Conservation (phyloP, 2,797 vertebrate genomes). For the Pteropus rufus region DNA sequence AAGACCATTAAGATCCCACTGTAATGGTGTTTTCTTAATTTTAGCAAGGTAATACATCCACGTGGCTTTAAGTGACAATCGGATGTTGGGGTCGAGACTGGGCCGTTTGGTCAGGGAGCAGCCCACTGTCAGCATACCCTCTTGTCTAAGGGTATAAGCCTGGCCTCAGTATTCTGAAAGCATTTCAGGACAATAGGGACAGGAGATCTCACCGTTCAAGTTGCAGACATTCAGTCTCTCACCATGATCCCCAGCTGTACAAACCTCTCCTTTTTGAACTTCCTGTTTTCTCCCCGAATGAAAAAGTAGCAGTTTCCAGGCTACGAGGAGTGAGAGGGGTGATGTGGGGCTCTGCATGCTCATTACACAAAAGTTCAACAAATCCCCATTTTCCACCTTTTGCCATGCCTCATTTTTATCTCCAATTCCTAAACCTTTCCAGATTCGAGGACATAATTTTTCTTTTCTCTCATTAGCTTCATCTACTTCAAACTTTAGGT, state of each 20-base stretch:
- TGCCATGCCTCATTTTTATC: background rate
- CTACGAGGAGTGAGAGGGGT: background rate
- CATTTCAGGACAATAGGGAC: background rate
- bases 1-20: background rate
- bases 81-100: background rate
- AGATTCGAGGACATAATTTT: background rate
- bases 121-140: background rate
- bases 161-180: background rate
- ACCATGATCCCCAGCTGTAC: background rate
- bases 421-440: background rate
- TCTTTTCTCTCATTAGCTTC: background rate
- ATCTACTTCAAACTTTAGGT: background rate
- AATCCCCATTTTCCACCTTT: background rate
- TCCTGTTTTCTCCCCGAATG: background rate
- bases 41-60: constrained; percentile 35
- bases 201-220: background rate
- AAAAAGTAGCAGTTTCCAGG: background rate
- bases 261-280: background rate
- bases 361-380: background rate
- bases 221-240: background rate
- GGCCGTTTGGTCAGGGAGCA: background rate
- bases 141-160: background rate
- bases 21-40: background rate
- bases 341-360: background rate
- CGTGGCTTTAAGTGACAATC: constrained; percentile 7